These are phyloP conservation scores for Agapostemon virescens DNA, from an alignment of 2,888 invertebrate species.

Conservation along the genomic window DNA sequence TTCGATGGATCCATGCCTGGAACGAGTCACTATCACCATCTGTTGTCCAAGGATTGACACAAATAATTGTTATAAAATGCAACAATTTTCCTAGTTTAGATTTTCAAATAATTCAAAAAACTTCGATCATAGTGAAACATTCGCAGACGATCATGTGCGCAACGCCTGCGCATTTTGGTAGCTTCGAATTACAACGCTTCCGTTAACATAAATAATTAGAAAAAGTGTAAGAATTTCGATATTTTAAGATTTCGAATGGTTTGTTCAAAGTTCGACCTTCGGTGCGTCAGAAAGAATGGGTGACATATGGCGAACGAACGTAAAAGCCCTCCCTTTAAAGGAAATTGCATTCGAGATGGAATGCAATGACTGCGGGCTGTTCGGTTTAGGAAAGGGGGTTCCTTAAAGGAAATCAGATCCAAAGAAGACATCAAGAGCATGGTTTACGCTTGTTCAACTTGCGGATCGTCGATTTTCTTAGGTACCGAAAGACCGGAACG, in stretches of 20 bases:
- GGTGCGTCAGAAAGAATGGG: neutral
- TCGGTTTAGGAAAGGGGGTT: neutral
- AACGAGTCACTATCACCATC: no score
- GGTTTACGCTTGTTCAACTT: slow-evolving; percentile 49
- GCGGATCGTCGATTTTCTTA: slow-evolving; percentile 38
- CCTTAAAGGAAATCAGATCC: slow-evolving; percentile 32
- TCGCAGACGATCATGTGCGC: neutral
- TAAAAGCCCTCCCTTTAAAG: slow-evolving; percentile 4
- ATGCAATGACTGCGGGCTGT: slow-evolving; percentile 10
- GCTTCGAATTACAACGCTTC: neutral
- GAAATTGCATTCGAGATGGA: slow-evolving; percentile 8
- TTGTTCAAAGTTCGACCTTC: neutral
- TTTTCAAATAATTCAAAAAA: neutral
- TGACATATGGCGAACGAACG: neutral
- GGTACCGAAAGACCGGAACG: slow-evolving; percentile 48
- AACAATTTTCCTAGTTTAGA: neutral
- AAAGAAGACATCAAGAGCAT: slow-evolving; percentile 41
- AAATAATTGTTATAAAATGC: neutral
- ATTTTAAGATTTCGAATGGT: neutral
- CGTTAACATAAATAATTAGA: neutral
- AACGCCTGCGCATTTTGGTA: neutral
- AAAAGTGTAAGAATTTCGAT: neutral
- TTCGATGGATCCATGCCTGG: neutral
- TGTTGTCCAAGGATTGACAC: neutral
- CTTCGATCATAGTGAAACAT: no score